Conservation (phyloP, 2,797 vertebrate species). For the Myotis planiceps region DNA sequence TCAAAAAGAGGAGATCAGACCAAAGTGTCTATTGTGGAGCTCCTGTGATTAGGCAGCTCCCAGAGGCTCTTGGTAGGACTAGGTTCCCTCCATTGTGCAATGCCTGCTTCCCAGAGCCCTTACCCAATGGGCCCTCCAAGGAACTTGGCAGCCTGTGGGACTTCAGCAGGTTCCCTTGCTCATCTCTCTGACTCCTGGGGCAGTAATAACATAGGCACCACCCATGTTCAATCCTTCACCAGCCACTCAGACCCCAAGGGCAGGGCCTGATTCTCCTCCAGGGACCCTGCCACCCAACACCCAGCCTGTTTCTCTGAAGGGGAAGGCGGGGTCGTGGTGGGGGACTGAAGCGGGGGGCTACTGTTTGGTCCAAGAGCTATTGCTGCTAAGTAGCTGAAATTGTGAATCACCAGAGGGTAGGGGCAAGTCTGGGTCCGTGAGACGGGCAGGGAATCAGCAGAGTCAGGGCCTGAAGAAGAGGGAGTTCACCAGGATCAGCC, state of each 20-base stretch:
- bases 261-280: background rate
- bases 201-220: rapidly evolving
- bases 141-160: background rate
- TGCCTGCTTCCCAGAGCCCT: background rate
- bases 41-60: background rate
- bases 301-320: background rate
- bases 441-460: background rate
- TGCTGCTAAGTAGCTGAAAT: background rate
- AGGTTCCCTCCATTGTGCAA: background rate
- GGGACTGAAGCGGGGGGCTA: too few relatives aligned
- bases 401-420: background rate
- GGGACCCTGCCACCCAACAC: background rate
- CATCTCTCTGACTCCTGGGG: background rate
- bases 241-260: background rate
- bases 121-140: background rate
- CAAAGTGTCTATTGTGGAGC: background rate
- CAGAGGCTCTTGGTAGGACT: background rate
- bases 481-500: background rate
- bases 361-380: background rate
- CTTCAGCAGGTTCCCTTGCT: background rate
- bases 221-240: background rate
- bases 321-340: background rate
- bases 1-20: background rate
- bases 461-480: background rate
- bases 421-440: rapidly evolving